Conservation (phyloP, 2,888 invertebrate species). For the Eurytoma californica region DNA sequence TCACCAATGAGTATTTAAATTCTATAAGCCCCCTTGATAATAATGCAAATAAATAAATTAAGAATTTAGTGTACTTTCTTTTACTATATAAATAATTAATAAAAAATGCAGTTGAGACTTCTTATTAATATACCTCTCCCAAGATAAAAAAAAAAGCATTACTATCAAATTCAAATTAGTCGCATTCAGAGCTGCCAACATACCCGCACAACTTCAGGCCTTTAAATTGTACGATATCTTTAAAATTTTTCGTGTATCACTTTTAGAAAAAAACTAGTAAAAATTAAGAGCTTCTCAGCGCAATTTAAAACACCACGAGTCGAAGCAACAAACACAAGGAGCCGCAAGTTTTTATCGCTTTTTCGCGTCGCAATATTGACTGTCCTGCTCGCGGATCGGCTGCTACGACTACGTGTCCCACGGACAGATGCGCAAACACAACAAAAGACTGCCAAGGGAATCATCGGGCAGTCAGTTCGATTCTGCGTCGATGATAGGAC, state of each 20-base stretch:
- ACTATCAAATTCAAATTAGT: constrained; percentile 3
- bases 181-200: not conserved
- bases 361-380: not conserved
- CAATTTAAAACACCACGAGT: not conserved
- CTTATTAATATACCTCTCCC: too few species aligned
- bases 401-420: constrained; percentile 40
- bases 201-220: not conserved
- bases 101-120: too few species aligned
- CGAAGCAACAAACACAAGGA: not conserved
- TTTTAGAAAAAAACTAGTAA: too few species aligned
- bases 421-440: constrained; percentile 53
- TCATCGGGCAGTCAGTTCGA: constrained; percentile 44
- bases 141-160: too few species aligned
- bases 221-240: not conserved
- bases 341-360: not conserved
- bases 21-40: too few species aligned
- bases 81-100: too few species aligned
- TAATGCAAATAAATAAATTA: too few species aligned
- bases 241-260: not conserved
- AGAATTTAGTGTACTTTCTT: too few species aligned
- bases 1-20: too few species aligned
- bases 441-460: constrained; percentile 54
- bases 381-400: not conserved
- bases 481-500: constrained; percentile 27
- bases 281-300: not conserved